A percentile compares a stretch with the other conserved stretches of the same genome.
These are phyloP conservation scores for Linyphia triangularis DNA, from an alignment of 2,888 invertebrate species.

Conservation along the genomic window DNA sequence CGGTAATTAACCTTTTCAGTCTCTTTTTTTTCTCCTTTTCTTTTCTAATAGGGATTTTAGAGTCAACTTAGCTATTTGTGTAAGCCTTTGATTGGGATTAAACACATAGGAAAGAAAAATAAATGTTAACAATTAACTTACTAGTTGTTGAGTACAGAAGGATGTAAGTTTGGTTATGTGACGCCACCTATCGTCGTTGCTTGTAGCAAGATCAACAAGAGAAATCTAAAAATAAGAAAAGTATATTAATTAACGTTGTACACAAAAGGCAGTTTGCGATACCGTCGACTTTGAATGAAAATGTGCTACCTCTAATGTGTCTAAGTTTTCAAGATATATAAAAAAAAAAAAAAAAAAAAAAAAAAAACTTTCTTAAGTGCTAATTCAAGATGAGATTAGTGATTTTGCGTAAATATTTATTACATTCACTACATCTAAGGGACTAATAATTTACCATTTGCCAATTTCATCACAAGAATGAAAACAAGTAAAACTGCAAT, in stretches of 20 bases:
- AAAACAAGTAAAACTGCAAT: too few species aligned
- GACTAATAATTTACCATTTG: too few species aligned
- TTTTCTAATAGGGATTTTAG: background rate
- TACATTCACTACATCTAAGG: too few species aligned
- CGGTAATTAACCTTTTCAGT: too few species aligned
- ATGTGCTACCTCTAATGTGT: background rate
- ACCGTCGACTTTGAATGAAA: background rate
- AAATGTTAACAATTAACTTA: slow-evolving; percentile 20
- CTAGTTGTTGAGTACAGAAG: slow-evolving; percentile 56
- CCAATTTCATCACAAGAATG: too few species aligned
- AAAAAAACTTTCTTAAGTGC: too few species aligned
- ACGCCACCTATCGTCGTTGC: slow-evolving; percentile 59
- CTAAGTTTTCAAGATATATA: background rate
- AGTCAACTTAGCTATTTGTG: background rate
- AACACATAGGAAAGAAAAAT: too few species aligned
- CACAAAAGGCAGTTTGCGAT: background rate
- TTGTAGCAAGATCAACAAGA: slow-evolving; percentile 60
- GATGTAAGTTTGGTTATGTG: slow-evolving; percentile 59
- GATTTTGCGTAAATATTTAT: too few species aligned
- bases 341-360: background rate
- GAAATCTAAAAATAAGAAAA: slow-evolving; percentile 54
- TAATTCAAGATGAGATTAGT: too few species aligned
- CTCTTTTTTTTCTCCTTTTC: background rate
- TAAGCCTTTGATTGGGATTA: too few species aligned
- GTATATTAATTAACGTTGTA: background rate